phyloP scores from a whole-genome alignment of 2,888 invertebrate genomes.

The Tiliacea citrago region DNA sequence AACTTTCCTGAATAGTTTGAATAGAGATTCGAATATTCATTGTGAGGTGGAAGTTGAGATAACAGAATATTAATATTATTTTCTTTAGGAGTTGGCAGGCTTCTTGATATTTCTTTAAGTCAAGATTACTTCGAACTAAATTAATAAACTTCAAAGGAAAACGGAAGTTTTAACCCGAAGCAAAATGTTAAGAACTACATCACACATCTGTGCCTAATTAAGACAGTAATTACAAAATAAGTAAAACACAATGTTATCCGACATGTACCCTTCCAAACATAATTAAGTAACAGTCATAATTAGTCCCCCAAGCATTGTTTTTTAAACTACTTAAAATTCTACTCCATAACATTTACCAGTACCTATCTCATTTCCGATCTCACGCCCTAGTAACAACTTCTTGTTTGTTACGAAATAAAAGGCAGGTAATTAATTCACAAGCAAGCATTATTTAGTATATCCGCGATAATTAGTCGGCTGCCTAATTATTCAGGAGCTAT shows the following conservation, averaged over 20 bases:
- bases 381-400: conserved; percentile 10
- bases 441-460: conserved; percentile 48
- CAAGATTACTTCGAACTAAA: conserved; percentile 13
- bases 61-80: conserved; percentile 14
- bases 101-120: conserved; percentile 7
- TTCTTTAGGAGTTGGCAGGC: conserved; percentile 22
- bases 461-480: conserved; percentile 54
- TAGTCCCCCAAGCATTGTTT: conserved; percentile 5
- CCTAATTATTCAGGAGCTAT: conserved; percentile 71
- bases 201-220: conserved; percentile 42
- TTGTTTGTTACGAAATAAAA: conserved; percentile 26
- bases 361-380: conserved; percentile 24
- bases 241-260: conserved; percentile 22
- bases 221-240: conserved; percentile 37
- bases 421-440: conserved; percentile 51
- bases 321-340: conserved; percentile 26
- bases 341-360: neutral
- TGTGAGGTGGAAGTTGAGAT: conserved; percentile 19
- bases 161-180: neutral
- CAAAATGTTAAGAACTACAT: neutral
- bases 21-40: conserved; percentile 44
- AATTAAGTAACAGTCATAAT: conserved; percentile 40
- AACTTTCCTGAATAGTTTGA: conserved; percentile 48
- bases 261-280: conserved; percentile 22
- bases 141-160: no score